These are phyloP conservation scores for Drosophila prostipennis DNA, from an alignment of 2,888 invertebrate genomes.

Conservation along the genomic window DNA sequence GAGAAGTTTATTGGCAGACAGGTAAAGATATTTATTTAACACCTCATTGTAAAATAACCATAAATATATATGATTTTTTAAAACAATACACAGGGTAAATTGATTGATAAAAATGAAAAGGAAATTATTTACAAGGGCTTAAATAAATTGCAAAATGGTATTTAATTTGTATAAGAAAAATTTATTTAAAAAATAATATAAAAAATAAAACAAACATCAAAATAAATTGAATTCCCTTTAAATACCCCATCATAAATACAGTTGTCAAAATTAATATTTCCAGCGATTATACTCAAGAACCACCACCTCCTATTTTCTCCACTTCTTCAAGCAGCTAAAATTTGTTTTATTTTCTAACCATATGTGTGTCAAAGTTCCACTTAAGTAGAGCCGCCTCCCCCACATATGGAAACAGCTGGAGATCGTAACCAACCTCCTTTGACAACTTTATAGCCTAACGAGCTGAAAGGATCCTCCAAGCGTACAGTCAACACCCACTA, in stretches of 20 bases:
- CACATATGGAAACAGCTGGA: constrained; percentile 23
- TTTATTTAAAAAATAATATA: no score
- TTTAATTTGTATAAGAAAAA: no score
- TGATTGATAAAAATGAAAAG: not conserved
- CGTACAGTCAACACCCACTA: constrained; percentile 64
- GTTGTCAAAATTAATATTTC: constrained; percentile 26
- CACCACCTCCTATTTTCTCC: constrained; percentile 12
- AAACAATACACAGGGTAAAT: not conserved
- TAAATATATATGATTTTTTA: not conserved
- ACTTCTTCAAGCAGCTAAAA: constrained; percentile 4
- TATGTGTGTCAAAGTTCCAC: constrained; percentile 37
- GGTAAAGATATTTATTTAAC: not conserved
- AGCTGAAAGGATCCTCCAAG: not conserved
- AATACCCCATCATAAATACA: constrained; percentile 1
- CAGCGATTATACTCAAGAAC: constrained; percentile 12
- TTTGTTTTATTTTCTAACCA: constrained; percentile 25
- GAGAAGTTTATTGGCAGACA: constrained; percentile 9
- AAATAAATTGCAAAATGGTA: no score
- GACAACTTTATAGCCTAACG: constrained; percentile 29
- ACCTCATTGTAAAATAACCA: constrained; percentile 1
- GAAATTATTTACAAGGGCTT: not conserved
- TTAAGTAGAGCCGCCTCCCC: constrained; percentile 25
- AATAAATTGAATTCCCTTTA: no score
- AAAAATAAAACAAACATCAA: no score
- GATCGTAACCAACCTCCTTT: constrained; percentile 12